Evolutionary conservation across 30 jellyfish, hydroid and myxozoan species (phyloP), one percentile per base, ranked within the genome.

Genomic region (Hydractinia symbiolongicarpus): DNA sequence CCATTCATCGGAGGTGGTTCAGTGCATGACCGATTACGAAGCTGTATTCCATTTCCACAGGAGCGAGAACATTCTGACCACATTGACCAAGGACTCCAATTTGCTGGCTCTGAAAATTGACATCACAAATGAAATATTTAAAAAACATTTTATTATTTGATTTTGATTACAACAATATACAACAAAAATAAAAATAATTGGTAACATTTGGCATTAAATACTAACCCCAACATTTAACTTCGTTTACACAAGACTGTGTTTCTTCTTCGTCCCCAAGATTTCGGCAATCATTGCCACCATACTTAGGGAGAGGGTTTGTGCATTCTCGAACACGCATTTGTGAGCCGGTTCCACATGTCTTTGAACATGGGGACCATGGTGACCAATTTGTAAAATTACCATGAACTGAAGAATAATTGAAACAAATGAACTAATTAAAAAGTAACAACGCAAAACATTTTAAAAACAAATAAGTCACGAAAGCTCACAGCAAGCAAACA

Each of bases 1-100:
- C 98, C 98, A 80, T 86, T 77, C 5, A 88, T 83, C 1, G 98
- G 96, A 5, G 90, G 79, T 0, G 97, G 97, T 19, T 86, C 73
- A 70, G 86, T 67, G 73, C 98, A 91, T 50, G 60, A 66, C 54
- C 98, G 87, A 44, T 78, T 68, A 50, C 98, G 77, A 44, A 77
- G 54, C 50, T 50, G 68, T 16, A 67, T 73, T 9, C 98, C 98
- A 64, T 91, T 96, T 14, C 98, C 98, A 76, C 98, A 91, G 0
- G 96, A 69, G 53, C 88, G 93, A 15, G 98, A 86, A 81, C 98
- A 91, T 55, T 88, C 89, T 9, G 91, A 61, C 98, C 98, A 91
- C 15, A 77, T 67, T 7, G 98, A 82, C 98, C 98, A 91, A 40
- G 91, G 80, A 5, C 95, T 81, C 98, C 98, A 91, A 1, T 78